Conservation (phyloP, 2,113 vertebrate genomes). For the Ceyx margarethae region DNA sequence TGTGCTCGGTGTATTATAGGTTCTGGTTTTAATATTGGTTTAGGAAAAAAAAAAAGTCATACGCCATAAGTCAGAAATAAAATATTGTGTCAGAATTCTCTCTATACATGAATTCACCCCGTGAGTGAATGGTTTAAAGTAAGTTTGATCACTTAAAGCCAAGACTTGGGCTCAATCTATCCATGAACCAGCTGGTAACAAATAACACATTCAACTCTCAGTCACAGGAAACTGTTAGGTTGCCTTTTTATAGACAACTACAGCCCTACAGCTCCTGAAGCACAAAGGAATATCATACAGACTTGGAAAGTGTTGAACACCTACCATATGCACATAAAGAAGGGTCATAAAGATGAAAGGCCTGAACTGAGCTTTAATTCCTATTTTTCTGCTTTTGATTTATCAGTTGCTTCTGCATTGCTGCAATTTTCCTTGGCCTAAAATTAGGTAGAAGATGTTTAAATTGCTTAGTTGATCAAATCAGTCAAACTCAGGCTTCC, state of each 20-base stretch:
- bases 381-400: constrained; percentile 54
- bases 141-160: constrained; percentile 46
- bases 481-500: neutral
- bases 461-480: neutral
- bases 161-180: constrained; percentile 17
- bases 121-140: constrained; percentile 17
- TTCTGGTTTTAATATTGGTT: constrained; percentile 67
- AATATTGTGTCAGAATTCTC: constrained; percentile 40
- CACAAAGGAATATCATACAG: neutral
- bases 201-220: constrained; percentile 62
- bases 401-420: constrained; percentile 39
- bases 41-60: neutral
- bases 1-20: constrained; percentile 2
- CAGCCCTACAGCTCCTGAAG: constrained; percentile 24
- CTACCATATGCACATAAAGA: constrained; percentile 50
- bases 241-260: constrained; percentile 60
- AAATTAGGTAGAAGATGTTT: constrained; percentile 25
- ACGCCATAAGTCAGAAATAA: constrained; percentile 48
- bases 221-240: constrained; percentile 52
- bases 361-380: constrained; percentile 45
- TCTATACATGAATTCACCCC: constrained; percentile 28
- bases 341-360: constrained; percentile 56
- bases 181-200: constrained; percentile 59
- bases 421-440: constrained; percentile 2
- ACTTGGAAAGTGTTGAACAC: constrained; percentile 24